Percentiles rank a stretch among this genome's conserved stretches.
These are phyloP conservation scores for Drosophila ficusphila DNA, from an alignment of 1,140 invertebrate genomes.

Conservation along the genomic window DNA sequence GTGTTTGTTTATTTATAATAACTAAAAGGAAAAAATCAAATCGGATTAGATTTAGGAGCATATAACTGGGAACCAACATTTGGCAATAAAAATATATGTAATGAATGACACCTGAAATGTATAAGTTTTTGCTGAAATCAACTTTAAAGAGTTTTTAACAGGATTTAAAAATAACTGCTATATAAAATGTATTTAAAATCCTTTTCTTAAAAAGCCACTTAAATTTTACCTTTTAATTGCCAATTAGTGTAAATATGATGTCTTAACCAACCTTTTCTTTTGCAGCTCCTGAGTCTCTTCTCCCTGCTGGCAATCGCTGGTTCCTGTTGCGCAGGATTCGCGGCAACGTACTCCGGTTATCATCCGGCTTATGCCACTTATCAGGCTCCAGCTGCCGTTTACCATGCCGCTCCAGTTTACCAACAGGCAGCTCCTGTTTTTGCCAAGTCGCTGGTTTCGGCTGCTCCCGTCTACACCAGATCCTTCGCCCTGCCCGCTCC, in stretches of 20 bases:
- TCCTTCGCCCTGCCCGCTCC: conserved; percentile 51
- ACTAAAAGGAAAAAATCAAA: too few relatives aligned
- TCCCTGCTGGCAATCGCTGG: conserved; percentile 61
- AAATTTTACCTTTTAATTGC: background rate
- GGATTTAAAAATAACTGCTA: too few relatives aligned
- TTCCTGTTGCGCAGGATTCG: conserved; percentile 63
- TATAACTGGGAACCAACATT: too few relatives aligned
- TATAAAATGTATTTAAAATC: too few relatives aligned
- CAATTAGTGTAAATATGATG: too few relatives aligned
- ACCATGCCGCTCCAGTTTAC: conserved; percentile 67
- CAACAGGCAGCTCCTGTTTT: conserved; percentile 52
- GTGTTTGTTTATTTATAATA: background rate
- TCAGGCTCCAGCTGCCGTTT: conserved; percentile 46
- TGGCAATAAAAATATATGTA: too few relatives aligned
- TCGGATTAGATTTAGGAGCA: too few relatives aligned
- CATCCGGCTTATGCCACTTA: conserved; percentile 66
- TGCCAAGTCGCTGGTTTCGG: conserved; percentile 43
- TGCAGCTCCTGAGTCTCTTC: conserved; percentile 52
- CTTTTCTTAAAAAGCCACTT: too few relatives aligned
- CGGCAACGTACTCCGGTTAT: conserved; percentile 70
- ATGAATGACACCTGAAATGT: too few relatives aligned
- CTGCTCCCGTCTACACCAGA: conserved; percentile 59
- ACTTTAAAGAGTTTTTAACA: too few relatives aligned
- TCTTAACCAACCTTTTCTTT: background rate
- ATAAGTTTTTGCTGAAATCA: too few relatives aligned